phyloP scores from a whole-genome alignment of 2,797 vertebrate genomes.

The Vireo griseus region DNA sequence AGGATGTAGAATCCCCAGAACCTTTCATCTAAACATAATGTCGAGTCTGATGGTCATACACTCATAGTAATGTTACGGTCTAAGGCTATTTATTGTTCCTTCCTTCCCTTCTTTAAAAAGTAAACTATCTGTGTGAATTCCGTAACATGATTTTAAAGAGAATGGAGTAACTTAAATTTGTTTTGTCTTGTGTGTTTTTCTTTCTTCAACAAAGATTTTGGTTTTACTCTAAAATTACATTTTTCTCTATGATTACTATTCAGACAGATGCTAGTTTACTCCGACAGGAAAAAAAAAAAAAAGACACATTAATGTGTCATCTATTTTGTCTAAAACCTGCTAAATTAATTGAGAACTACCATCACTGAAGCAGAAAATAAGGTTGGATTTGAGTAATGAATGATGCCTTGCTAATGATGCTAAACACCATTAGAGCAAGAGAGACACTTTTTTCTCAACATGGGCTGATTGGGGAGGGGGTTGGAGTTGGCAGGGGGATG shows the following conservation, averaged over 20 bases:
- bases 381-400: slow-evolving; percentile 29
- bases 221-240: not conserved
- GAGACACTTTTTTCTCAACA: not conserved
- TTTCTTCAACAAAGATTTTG: not conserved
- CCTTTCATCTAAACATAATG: not conserved
- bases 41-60: not conserved
- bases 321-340: slow-evolving; percentile 44
- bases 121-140: not conserved
- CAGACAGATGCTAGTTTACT: not conserved
- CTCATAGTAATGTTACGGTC: not conserved
- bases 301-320: not conserved
- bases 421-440: not conserved
- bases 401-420: slow-evolving; percentile 39
- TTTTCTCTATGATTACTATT: slow-evolving; percentile 15
- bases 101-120: not conserved
- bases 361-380: slow-evolving; percentile 50
- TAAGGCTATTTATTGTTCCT: not conserved
- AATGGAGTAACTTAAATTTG: not conserved
- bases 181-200: not conserved
- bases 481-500: not conserved
- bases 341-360: slow-evolving; percentile 62
- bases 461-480: not conserved
- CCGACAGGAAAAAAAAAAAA: not conserved
- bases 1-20: not conserved
- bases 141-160: not conserved